phyloP scores from a whole-genome alignment of 2,113 vertebrate species.

The Tympanuchus pallidicinctus region DNA sequence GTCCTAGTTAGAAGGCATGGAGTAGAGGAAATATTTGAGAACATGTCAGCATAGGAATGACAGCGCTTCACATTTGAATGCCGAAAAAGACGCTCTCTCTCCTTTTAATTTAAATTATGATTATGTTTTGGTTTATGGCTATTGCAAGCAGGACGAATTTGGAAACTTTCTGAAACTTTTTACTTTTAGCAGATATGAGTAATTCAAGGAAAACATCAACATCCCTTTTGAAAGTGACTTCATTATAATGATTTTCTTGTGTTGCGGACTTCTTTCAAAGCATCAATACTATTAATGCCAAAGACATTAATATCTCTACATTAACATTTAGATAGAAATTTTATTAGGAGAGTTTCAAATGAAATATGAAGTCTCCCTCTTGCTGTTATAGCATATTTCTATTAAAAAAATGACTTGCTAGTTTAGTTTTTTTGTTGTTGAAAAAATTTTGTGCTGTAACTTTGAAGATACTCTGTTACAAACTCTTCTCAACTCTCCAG shows the following conservation, averaged over 20 bases:
- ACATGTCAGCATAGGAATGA: neutral
- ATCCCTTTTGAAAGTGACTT: neutral
- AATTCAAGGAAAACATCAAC: neutral
- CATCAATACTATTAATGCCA: neutral
- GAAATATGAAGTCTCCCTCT: neutral
- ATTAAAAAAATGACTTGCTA: neutral
- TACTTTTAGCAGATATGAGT: neutral
- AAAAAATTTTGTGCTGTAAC: neutral
- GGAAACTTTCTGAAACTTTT: neutral
- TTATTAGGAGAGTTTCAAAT: neutral
- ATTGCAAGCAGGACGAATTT: neutral
- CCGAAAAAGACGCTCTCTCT: neutral
- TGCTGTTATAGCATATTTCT: neutral
- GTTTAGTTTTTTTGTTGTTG: neutral
- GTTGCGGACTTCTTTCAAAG: neutral
- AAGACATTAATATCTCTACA: neutral
- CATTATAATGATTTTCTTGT: neutral
- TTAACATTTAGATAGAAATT: neutral
- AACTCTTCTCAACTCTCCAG: neutral
- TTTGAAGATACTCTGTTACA: neutral
- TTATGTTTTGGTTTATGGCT: neutral
- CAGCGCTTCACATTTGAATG: neutral
- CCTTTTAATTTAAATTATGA: rapidly evolving
- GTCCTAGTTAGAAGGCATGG: neutral
- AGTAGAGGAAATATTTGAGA: neutral